Evolutionary conservation across 2,113 vertebrate species (phyloP).

Genomic region (Narcine bancroftii): DNA sequence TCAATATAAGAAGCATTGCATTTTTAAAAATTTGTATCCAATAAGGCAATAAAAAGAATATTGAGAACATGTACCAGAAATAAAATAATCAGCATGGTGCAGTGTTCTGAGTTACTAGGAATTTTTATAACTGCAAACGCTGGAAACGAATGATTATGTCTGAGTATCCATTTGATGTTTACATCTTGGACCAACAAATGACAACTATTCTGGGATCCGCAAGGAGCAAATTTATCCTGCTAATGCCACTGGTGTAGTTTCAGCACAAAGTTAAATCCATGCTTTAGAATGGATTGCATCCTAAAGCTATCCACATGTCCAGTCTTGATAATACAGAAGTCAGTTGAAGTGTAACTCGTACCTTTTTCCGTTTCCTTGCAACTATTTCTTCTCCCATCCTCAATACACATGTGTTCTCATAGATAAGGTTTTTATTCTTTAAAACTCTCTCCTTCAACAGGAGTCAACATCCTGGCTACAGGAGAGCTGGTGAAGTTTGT

Average conservation of each 20-base stretch:
- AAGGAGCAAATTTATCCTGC: too few species aligned
- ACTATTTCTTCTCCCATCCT: background rate
- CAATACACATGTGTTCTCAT: background rate
- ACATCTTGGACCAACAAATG: conserved; percentile 5
- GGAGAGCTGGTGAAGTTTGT: background rate
- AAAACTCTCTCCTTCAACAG: background rate
- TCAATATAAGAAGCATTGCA: background rate
- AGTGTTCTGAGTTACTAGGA: background rate
- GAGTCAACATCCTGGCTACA: background rate
- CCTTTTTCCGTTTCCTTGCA: background rate
- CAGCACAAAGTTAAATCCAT: background rate
- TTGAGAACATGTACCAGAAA: background rate
- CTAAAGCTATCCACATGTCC: background rate
- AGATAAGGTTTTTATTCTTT: background rate
- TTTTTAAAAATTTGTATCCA: background rate
- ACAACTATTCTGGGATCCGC: background rate
- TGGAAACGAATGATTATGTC: background rate
- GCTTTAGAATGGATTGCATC: conserved; percentile 3
- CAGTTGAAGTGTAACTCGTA: conserved; percentile 4
- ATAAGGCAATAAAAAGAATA: background rate
- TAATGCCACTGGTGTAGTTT: conserved; percentile 19
- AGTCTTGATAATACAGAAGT: conserved; percentile 10
- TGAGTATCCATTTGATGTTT: background rate
- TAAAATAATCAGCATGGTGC: background rate
- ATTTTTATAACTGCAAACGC: background rate